A percentile compares a stretch with the other conserved stretches of the same genome.
Evolutionary conservation across 2,888 invertebrate genomes (phyloP).

Genomic region (Cyclophora punctaria): DNA sequence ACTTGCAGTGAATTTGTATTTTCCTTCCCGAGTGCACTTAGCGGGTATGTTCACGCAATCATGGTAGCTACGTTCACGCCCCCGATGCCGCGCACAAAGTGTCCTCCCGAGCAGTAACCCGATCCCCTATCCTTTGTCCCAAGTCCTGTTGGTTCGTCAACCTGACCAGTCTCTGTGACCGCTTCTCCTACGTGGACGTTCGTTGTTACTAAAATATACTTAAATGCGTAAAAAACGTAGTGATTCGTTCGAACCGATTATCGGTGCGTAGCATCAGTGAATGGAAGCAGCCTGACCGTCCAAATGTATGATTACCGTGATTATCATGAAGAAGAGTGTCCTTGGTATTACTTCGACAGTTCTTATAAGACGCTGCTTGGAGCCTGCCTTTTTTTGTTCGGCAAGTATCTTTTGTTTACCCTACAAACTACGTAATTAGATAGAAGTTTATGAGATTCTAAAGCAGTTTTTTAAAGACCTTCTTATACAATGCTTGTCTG

Average conservation of each 20-base stretch:
- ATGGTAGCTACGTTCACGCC: constrained; percentile 42
- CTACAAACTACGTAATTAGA: not conserved
- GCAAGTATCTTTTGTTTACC: constrained; percentile 39
- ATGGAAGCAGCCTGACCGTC: constrained; percentile 22
- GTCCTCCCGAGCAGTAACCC: constrained; percentile 40
- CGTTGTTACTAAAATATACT: constrained; percentile 29
- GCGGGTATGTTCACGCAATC: no score
- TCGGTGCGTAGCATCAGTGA: constrained; percentile 43
- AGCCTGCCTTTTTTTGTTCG: constrained; percentile 69
- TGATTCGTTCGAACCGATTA: constrained; percentile 21
- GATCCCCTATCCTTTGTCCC: constrained; percentile 50
- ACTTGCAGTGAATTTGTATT: no score
- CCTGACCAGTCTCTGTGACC: constrained; percentile 62
- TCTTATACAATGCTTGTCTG: constrained; percentile 13
- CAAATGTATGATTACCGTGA: constrained; percentile 41
- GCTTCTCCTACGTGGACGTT: constrained; percentile 58
- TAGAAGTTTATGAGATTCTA: not conserved
- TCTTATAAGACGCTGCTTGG: constrained; percentile 71
- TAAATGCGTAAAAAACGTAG: constrained; percentile 39
- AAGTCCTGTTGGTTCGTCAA: constrained; percentile 53
- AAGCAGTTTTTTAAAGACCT: not conserved
- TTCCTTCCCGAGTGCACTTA: no score
- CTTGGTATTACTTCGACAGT: constrained; percentile 72
- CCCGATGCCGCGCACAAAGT: constrained; percentile 53
- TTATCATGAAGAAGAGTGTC: constrained; percentile 59